Evolutionary conservation across 2,113 vertebrate genomes (phyloP).

Genomic region (Sterrhoptilus dennistouni): DNA sequence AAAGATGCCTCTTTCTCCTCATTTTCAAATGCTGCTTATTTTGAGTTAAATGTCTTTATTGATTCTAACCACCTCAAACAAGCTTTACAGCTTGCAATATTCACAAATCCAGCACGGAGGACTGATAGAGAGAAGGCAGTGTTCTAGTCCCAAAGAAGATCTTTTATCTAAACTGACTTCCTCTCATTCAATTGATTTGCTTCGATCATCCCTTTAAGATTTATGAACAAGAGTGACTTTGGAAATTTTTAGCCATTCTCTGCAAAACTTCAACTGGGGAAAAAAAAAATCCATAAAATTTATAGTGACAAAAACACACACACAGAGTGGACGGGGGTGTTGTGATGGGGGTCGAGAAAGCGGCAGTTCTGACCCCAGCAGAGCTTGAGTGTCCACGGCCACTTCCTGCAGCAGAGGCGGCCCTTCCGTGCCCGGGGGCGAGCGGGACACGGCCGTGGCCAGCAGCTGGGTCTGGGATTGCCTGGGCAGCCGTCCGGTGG

Average conservation of each 20-base stretch:
- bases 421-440: neutral
- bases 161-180: neutral
- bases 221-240: neutral
- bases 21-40: slow-evolving; percentile 11
- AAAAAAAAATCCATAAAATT: neutral
- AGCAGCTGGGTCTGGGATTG: neutral
- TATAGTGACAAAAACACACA: neutral
- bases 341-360: neutral
- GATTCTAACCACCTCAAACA: slow-evolving; percentile 16
- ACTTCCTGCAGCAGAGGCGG: neutral
- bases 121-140: neutral
- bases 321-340: fast-evolving
- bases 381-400: neutral
- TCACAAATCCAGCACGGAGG: slow-evolving; percentile 9
- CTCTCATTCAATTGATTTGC: neutral
- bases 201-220: neutral
- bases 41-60: slow-evolving; percentile 57
- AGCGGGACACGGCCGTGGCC: neutral
- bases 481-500: neutral
- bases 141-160: slow-evolving; percentile 39
- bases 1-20: neutral
- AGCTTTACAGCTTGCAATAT: slow-evolving; percentile 22
- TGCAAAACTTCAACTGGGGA: neutral
- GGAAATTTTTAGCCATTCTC: neutral
- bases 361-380: neutral